Base-by-base conservation (phyloP, 2,113 vertebrate genomes). In the Protomyctophum bolini region DNA sequence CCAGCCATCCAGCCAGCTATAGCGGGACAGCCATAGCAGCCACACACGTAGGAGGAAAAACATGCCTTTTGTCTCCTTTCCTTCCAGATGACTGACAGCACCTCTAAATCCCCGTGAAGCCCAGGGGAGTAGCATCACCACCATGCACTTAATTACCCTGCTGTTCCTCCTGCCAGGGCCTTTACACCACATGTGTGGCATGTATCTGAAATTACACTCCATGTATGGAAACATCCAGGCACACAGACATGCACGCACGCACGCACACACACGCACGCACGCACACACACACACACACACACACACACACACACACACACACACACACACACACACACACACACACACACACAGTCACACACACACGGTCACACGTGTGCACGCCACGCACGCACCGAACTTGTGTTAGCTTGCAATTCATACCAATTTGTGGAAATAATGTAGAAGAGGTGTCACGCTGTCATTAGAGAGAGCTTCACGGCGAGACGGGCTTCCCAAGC, bases 161-260 rank as follows among this genome's bases (percentile, higher is more conserved):
- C 72, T 84, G 74, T 85, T 21, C 33, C 68, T 81, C 80, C 81
- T 82, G 79, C 71, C 33, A 33, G 71, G 80, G 84, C 79, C 79
- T 84, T 87, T 86, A 72, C 86, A 77, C 86, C 70, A 82, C 87
- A 91, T 91, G 90, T 91, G 91, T 91, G 87, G 91, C 76, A 64
- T 83, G 71, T 70, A 84, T 89, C 81, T 90, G 81, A 91, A 86
- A 89, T 90, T 90, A 87, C 84, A 86, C 76, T 91, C 59, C 68
- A 75, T 68, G 80, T 84, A 87, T 83, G 77, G 83, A 83, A 67
- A 80, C 79, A 81, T 81, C 3, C 1, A 4, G 3, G 5, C 33
- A 41, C 33, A 41, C 33, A 41, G 3, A 41, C 33, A 41, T 4
- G 33, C 3, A 41, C 1, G 4, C 33, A 6, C 33, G 4, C 81